These are phyloP conservation scores for Myotis pilosus DNA, from an alignment of 2,797 vertebrate genomes.

Conservation along the genomic window DNA sequence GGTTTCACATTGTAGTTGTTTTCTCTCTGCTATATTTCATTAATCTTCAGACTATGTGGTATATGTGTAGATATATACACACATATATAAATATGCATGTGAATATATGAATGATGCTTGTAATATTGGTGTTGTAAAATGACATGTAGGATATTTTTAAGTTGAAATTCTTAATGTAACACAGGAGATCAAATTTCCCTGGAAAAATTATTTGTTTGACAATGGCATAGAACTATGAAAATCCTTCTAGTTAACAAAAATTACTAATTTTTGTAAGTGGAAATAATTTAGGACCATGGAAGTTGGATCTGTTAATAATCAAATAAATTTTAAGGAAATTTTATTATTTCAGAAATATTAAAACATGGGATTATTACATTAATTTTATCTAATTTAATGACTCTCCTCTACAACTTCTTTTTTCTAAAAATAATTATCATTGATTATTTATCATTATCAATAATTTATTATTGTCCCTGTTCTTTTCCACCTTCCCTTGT, in stretches of 20 bases:
- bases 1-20: background rate
- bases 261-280: conserved; percentile 45
- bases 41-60: background rate
- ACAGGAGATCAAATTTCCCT: background rate
- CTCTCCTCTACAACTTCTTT: background rate
- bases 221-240: background rate
- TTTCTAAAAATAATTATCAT: background rate
- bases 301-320: conserved; percentile 34
- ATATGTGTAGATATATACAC: background rate
- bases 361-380: background rate
- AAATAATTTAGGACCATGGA: conserved; percentile 39
- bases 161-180: conserved; percentile 47
- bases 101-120: conserved; percentile 21
- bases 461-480: background rate
- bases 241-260: conserved; percentile 47
- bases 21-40: background rate
- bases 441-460: no score
- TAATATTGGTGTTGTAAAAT: background rate
- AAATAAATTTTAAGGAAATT: background rate
- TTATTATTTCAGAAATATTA: background rate
- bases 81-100: background rate
- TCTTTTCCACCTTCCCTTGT: background rate
- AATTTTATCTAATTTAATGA: background rate
- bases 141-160: background rate
- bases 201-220: conserved; percentile 55